phyloP scores from a whole-genome alignment of 1,140 invertebrate species.

The Propsilocerus akamusi region DNA sequence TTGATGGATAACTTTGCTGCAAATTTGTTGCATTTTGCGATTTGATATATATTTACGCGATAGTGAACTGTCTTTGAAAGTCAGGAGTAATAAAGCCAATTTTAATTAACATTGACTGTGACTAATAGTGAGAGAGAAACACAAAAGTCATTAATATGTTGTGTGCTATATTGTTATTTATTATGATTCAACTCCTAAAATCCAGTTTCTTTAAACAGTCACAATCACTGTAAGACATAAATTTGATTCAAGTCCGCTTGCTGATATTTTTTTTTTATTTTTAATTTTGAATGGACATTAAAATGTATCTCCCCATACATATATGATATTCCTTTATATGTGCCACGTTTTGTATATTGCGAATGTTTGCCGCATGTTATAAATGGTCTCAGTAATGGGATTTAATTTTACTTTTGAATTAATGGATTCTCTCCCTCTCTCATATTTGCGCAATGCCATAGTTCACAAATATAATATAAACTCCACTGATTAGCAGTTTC shows the following conservation, averaged over 20 bases:
- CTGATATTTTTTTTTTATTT: neutral
- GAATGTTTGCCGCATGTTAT: neutral
- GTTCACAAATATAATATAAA: neutral
- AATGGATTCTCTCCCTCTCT: neutral
- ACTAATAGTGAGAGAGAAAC: neutral
- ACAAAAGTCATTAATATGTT: too few species aligned
- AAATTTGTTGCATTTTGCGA: neutral
- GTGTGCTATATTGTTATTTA: too few species aligned
- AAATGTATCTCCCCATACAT: too few species aligned
- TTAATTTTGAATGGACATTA: constrained; percentile 1
- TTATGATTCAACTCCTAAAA: too few species aligned
- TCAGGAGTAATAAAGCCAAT: neutral
- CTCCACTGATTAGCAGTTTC: too few species aligned
- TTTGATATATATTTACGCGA: too few species aligned
- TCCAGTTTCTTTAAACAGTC: neutral
- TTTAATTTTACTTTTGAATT: constrained; percentile 4
- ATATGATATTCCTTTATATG: too few species aligned
- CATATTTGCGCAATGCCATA: neutral
- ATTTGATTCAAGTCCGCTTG: too few species aligned
- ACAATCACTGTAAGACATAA: neutral
- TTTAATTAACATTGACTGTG: constrained; percentile 2
- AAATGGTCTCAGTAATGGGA: constrained; percentile 2
- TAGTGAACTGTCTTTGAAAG: neutral
- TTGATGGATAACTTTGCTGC: neutral
- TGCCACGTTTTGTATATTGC: too few species aligned